Evolutionary conservation across 64 coral and sea anemone species (phyloP), one percentile per base, ranked within the genome.

Genomic region (Hydrozoanthus tunicans): DNA sequence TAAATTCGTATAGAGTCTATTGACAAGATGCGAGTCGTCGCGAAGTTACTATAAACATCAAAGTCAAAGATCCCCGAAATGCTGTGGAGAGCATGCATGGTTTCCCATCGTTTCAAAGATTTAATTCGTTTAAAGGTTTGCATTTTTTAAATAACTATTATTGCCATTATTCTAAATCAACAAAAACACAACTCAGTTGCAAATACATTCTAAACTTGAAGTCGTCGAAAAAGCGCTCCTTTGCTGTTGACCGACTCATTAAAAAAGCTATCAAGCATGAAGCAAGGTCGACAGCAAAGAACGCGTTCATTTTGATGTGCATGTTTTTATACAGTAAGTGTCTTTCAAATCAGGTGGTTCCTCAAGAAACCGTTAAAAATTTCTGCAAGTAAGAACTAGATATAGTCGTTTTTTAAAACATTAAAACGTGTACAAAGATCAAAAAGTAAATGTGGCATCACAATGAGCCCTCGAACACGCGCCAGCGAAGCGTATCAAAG

Each of bases 21-120:
- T 52, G 56, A 69, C 81, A 62, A 65, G 58, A 70, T 53, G 62
- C 64, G 15, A 85, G 8, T 17, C 26, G 17, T 58, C 80, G 53
- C 15, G 25, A 4, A 59, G 3, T 24, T 58, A 32, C 25, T 24
- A 59, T 6, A 54, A 43, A 85, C 64, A 85, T 85, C 64, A 57
- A 85, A 85, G 82, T 85, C 64, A 57, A 85, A 85, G 82, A 56
- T 69, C 32, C 51, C 82, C 82, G 82, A 85, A 85, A 85, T 12
- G 51, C 54, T 55, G 82, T 23, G 51, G 53, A 4, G 13, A 62
- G 56, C 63, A 25, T 9, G 51, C 32, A 43, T 43, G 64, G 23
- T 70, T 51, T 23, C 63, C 14, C 51, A 23, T 70, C 52, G 20
- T 53, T 54, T 56, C 51, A 85, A 63, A n/a, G 54, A 58, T 70